These are phyloP conservation scores for Erythrocebus patas DNA, from an alignment of 2,113 vertebrate genomes.

Conservation along the genomic window DNA sequence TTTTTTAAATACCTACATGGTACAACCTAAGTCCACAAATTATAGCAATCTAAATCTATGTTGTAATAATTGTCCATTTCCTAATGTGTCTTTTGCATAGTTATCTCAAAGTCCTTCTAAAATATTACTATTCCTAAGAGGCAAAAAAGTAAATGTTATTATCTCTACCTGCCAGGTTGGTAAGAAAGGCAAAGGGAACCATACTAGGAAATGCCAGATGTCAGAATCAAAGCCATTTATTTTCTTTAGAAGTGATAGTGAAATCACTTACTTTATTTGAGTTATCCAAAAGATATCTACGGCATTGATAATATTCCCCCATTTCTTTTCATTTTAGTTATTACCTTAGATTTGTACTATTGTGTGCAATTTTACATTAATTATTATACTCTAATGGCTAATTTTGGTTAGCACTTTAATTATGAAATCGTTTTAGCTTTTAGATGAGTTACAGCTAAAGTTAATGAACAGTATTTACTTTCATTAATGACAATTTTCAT, in stretches of 20 bases:
- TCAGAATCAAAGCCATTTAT: constrained; percentile 29
- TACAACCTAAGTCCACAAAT: not conserved
- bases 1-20: not conserved
- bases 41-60: not conserved
- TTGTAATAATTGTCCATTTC: not conserved
- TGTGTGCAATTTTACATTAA: constrained; percentile 42
- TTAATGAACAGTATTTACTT: constrained; percentile 70
- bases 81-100: not conserved
- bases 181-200: not conserved
- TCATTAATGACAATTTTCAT: constrained; percentile 71
- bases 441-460: constrained; percentile 25
- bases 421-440: constrained; percentile 66
- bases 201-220: constrained; percentile 43
- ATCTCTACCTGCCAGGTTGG: constrained; percentile 47
- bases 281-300: not conserved
- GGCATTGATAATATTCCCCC: constrained; percentile 45
- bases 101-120: constrained; percentile 35
- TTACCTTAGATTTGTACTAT: constrained; percentile 49
- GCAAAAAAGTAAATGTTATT: constrained; percentile 52
- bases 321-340: constrained; percentile 56
- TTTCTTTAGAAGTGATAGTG: constrained; percentile 26
- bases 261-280: constrained; percentile 41
- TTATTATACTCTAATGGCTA: constrained; percentile 38
- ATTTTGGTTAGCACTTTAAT: constrained; percentile 61
- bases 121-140: constrained; percentile 47